phyloP scores from a whole-genome alignment of 2,888 invertebrate species.

The Apamea monoglypha region DNA sequence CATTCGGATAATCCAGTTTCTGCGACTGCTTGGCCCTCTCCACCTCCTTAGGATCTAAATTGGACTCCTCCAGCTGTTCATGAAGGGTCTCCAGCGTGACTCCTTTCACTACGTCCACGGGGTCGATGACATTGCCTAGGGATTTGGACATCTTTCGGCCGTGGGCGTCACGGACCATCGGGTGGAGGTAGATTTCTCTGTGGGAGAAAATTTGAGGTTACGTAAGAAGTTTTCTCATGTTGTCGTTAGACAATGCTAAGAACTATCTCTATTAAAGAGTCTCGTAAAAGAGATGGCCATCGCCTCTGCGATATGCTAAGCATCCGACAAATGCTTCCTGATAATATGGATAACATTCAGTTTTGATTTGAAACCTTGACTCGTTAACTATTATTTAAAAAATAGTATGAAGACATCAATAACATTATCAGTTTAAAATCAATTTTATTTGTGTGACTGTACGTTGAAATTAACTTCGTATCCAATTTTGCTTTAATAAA shows the following conservation, averaged over 20 bases:
- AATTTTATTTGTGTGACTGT: not conserved
- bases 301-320: too few relatives aligned
- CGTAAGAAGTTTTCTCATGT: not conserved
- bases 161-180: conserved; percentile 99
- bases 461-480: not conserved
- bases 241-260: not conserved
- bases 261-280: not conserved
- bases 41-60: conserved; percentile 96
- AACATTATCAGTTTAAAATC: not conserved
- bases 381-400: too few relatives aligned
- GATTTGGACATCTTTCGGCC: conserved; percentile 99
- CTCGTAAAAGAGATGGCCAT: not conserved
- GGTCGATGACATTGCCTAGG: conserved; percentile 99
- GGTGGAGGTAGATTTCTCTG: conserved; percentile 97
- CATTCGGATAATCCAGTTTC: conserved; percentile 95
- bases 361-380: not conserved
- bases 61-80: conserved; percentile 93
- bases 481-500: not conserved
- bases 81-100: conserved; percentile 95
- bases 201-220: not conserved
- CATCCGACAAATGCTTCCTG: too few relatives aligned
- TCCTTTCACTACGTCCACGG: conserved; percentile 98
- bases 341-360: too few relatives aligned
- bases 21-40: conserved; percentile 94
- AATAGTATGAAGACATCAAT: too few relatives aligned